Conservation (phyloP, 2,888 invertebrate species). For the Plagodis dolabraria region DNA sequence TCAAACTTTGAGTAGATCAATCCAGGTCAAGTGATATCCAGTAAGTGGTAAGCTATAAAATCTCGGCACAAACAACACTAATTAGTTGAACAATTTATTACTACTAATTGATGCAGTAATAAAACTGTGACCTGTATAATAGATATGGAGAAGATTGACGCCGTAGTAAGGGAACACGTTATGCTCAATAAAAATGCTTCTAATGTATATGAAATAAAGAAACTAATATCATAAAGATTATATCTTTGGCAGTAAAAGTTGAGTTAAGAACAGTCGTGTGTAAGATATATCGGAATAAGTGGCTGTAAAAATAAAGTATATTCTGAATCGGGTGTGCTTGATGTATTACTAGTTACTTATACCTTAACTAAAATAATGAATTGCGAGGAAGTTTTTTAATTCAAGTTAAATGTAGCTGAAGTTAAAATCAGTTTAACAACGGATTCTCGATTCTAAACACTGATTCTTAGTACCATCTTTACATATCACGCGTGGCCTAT, state of each 20-base stretch:
- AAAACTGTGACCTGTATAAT: conserved; percentile 41
- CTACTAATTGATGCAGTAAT: conserved; percentile 54
- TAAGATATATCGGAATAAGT: conserved; percentile 7
- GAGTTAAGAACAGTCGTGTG: conserved; percentile 19
- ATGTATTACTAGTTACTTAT: not conserved
- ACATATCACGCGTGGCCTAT: too few relatives aligned
- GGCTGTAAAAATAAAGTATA: conserved; percentile 11
- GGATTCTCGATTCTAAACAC: too few relatives aligned
- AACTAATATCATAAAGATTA: conserved; percentile 18
- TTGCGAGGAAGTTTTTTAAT: too few relatives aligned
- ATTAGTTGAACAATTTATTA: conserved; percentile 55
- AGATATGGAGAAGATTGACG: conserved; percentile 26
- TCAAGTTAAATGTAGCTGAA: too few relatives aligned
- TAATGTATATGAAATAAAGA: conserved; percentile 7
- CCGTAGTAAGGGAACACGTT: conserved; percentile 9
- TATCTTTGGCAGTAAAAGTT: conserved; percentile 18
- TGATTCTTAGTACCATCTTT: too few relatives aligned
- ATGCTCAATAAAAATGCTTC: conserved; percentile 9
- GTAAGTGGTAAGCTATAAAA: conserved; percentile 38
- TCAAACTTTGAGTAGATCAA: conserved; percentile 30
- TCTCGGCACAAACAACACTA: conserved; percentile 51
- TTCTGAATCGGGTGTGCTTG: not conserved
- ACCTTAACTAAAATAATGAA: too few relatives aligned
- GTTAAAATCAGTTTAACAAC: too few relatives aligned
- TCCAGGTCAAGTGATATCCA: conserved; percentile 48